Percentiles rank a stretch among this genome's conserved stretches.
phyloP scores from a whole-genome alignment of 2,113 vertebrate genomes.

The Chroicocephalus ridibundus region DNA sequence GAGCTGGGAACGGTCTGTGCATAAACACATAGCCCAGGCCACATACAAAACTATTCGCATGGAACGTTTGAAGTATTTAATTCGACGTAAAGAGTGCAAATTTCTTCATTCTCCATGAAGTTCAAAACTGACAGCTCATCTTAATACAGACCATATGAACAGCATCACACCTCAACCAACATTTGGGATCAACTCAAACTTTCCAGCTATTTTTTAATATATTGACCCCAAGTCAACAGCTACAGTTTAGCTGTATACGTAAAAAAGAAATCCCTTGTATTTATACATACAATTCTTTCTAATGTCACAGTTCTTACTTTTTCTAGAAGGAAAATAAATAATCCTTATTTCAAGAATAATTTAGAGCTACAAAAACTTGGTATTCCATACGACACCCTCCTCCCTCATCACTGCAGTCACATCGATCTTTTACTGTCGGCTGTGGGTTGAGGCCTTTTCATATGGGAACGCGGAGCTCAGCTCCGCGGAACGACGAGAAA shows the following conservation, averaged over 20 bases:
- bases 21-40: neutral
- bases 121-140: neutral
- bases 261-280: neutral
- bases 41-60: neutral
- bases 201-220: neutral
- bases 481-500: neutral
- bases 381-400: neutral
- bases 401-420: neutral
- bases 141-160: neutral
- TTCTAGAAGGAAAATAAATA: neutral
- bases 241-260: neutral
- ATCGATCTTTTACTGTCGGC: neutral
- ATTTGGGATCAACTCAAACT: neutral
- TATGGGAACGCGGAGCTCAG: neutral
- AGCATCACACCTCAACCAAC: neutral
- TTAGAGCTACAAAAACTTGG: neutral
- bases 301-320: neutral
- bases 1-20: neutral
- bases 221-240: neutral
- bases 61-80: neutral
- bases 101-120: neutral
- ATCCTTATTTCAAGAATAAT: neutral
- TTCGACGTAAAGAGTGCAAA: neutral
- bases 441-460: neutral
- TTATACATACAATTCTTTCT: neutral